phyloP scores from a whole-genome alignment of 1,140 invertebrate species.

The Tyrophagus putrescentiae region DNA sequence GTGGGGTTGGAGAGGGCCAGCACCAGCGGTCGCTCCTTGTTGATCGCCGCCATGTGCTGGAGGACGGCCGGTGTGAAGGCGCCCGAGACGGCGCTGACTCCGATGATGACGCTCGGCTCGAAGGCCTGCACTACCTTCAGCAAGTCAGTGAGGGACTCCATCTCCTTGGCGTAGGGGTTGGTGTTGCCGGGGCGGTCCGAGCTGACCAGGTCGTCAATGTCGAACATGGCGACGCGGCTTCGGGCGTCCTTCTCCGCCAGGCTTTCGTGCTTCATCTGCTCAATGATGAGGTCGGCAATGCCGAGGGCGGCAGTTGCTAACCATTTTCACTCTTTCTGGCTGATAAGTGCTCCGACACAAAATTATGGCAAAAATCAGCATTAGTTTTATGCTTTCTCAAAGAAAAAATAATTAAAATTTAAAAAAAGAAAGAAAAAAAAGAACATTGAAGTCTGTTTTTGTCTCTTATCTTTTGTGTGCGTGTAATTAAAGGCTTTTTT shows the following conservation, averaged over 20 bases:
- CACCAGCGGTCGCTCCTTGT: constrained; percentile 71
- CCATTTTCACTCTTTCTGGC: too few species aligned
- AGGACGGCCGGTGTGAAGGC: constrained; percentile 79
- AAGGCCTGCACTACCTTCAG: constrained; percentile 59
- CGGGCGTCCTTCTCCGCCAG: constrained; percentile 54
- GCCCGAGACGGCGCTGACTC: constrained; percentile 69
- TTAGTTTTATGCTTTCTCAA: too few species aligned
- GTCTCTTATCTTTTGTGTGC: too few species aligned
- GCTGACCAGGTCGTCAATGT: constrained; percentile 35
- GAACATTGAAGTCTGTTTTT: too few species aligned
- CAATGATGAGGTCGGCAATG: constrained; percentile 69
- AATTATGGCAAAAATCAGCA: too few species aligned
- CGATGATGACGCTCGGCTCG: constrained; percentile 69
- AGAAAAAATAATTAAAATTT: too few species aligned
- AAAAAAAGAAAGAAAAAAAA: too few species aligned
- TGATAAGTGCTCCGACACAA: too few species aligned
- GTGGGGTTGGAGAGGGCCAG: constrained; percentile 97
- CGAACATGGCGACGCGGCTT: constrained; percentile 56
- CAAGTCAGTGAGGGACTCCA: constrained; percentile 56
- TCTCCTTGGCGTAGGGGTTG: constrained; percentile 62
- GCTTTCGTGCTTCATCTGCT: constrained; percentile 69
- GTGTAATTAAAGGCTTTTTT: too few species aligned
- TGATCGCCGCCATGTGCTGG: constrained; percentile 65
- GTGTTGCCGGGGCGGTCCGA: constrained; percentile 41
- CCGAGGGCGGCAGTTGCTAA: constrained; percentile 71